Evolutionary conservation across 2,113 vertebrate species (phyloP), one percentile per base, ranked within the genome.

Genomic region (Spea multiplicata): DNA sequence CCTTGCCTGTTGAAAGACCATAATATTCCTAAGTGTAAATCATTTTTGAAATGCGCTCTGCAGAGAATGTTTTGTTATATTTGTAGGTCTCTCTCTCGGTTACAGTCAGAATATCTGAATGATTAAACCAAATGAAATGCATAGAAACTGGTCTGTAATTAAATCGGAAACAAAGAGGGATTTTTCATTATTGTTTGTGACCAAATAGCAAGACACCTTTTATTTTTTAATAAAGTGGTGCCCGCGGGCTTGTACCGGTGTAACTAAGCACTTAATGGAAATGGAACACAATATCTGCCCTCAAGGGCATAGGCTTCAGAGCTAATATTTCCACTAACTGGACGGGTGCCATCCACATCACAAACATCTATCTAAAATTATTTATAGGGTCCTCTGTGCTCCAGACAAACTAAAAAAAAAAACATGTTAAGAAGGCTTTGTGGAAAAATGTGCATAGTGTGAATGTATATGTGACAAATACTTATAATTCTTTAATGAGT

Each of bases 251-350:
- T 16, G 71, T 59, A 67, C 45, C 64, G 12, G 6, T 65, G 71
- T 74, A 65, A 80, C 74, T 80, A 80, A 74, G 74, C 47, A 52
- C 71, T 68, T 80, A 61, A 74, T 80, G 65, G 64, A 80, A 80
- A 80, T 74, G 65, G 74, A 80, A 66, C 65, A 59, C 65, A 68
- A 68, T 68, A 74, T 80, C 59, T 80, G 70, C 71, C 77, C 46
- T 44, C 12, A 9, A 61, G 77, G 71, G 67, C 44, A 14, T 68
- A 16, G 67, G 50, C 76, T 66, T 73, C 12, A 46, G 62, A 59
- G 48, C 64, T 68, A 14, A 73, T 79, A 73, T 66, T 79, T 65
- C 70, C 70, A 67, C 61, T 48, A 61, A 30, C 52, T 68, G 52
- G 5, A 5, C 48, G 13, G 4, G 8, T 72, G 6, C 78, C 14